Evolutionary conservation across 1,140 invertebrate species (phyloP).

Genomic region (Drosophila azteca): DNA sequence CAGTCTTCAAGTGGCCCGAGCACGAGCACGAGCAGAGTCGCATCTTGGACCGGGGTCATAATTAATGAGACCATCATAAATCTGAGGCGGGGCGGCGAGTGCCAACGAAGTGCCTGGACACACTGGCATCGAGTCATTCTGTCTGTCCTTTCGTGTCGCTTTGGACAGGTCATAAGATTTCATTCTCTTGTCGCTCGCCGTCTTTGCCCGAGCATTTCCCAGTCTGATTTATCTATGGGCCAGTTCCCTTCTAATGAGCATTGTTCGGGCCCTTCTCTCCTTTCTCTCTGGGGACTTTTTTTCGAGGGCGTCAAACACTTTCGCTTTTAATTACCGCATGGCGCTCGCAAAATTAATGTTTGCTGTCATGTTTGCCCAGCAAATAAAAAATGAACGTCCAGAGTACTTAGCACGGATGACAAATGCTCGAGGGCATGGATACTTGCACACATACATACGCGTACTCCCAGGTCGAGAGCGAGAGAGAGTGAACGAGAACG

Average conservation of each 20-base stretch:
- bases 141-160: not conserved
- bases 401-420: conserved; percentile 72
- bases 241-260: conserved; percentile 46
- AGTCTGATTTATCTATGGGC: conserved; percentile 1
- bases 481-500: not conserved
- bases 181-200: not conserved
- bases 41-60: conserved; percentile 37
- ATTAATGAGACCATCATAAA: conserved; percentile 79
- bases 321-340: conserved; percentile 74
- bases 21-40: conserved; percentile 10
- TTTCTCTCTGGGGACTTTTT: conserved; percentile 2
- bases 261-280: conserved; percentile 23
- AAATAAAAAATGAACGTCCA: conserved; percentile 57
- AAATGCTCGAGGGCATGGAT: conserved; percentile 53
- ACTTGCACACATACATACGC: conserved; percentile 19
- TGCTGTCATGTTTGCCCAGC: conserved; percentile 71
- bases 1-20: conserved; percentile 55
- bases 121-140: not conserved
- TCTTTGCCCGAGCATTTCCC: not conserved
- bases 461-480: conserved; percentile 6
- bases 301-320: conserved; percentile 65
- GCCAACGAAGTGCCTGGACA: conserved; percentile 10
- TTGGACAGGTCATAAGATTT: not conserved
- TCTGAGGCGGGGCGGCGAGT: conserved; percentile 31
- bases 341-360: conserved; percentile 72